Evolutionary conservation across 1,140 invertebrate genomes (phyloP).

Genomic region (Drosophila tropicalis): DNA sequence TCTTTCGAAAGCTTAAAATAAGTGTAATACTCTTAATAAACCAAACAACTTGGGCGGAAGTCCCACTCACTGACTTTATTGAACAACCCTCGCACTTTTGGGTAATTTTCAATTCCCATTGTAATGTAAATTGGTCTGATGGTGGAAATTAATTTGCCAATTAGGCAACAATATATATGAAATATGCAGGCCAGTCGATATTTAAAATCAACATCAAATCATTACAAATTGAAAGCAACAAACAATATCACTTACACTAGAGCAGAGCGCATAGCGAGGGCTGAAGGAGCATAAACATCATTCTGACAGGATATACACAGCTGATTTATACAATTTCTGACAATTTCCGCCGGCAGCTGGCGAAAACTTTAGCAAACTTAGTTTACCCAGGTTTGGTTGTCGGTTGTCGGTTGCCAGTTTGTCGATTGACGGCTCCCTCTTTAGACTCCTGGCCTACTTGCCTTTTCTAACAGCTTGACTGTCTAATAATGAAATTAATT

Average conservation of each 20-base stretch:
- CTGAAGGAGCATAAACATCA: background rate
- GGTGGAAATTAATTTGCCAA: constrained; percentile 39
- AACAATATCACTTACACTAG: constrained; percentile 36
- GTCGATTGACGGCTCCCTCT: background rate
- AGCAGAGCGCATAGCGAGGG: background rate
- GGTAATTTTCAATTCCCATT: background rate
- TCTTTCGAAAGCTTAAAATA: too few species aligned
- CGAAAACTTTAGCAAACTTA: constrained; percentile 56
- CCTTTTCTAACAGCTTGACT: constrained; percentile 15
- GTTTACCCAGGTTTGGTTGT: constrained; percentile 1
- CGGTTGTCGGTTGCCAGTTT: constrained; percentile 22
- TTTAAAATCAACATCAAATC: constrained; percentile 37
- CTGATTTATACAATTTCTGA: constrained; percentile 54
- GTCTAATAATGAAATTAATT: constrained; percentile 80
- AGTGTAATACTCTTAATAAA: too few species aligned
- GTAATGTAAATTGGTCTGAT: constrained; percentile 30
- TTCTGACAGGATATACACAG: constrained; percentile 9
- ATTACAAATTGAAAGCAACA: constrained; percentile 23
- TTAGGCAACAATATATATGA: constrained; percentile 36
- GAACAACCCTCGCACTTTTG: background rate
- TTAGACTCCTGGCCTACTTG: background rate
- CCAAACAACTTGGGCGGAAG: too few species aligned
- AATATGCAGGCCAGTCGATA: constrained; percentile 33
- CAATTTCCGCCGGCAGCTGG: constrained; percentile 67
- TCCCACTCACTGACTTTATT: background rate